Percentiles rank a stretch among this genome's conserved stretches.
Conservation (phyloP, 2,113 vertebrate species). For the Loxodonta africana region DNA sequence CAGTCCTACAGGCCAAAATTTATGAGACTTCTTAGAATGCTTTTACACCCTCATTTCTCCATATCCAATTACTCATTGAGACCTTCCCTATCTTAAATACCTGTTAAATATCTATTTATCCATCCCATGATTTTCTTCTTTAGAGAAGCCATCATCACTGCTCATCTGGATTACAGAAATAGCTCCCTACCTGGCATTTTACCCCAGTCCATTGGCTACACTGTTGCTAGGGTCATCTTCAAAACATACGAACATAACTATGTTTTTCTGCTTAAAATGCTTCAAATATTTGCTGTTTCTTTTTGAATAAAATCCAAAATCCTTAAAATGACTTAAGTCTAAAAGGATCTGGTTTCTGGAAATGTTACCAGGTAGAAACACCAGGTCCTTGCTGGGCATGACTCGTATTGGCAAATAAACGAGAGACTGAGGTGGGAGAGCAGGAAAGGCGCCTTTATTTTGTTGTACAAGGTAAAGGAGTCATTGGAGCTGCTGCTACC, state of each 20-base stretch:
- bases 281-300: background rate
- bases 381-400: no score
- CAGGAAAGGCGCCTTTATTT: no score
- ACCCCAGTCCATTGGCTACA: background rate
- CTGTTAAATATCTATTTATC: background rate
- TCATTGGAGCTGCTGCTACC: no score
- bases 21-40: background rate
- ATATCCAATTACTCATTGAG: background rate
- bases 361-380: no score
- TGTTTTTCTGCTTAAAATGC: background rate
- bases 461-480: no score
- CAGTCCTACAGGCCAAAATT: background rate
- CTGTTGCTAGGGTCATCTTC: background rate
- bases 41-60: background rate
- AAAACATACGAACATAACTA: background rate
- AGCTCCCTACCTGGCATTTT: background rate
- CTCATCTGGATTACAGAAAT: background rate
- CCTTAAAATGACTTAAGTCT: background rate
- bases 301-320: background rate
- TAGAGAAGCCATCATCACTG: background rate
- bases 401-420: no score
- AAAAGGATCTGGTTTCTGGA: background rate
- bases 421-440: no score
- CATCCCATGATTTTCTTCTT: background rate
- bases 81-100: background rate